Evolutionary conservation across 2,113 vertebrate genomes (phyloP).

Genomic region (human (Homo sapiens)): GRCh38 chr11:9342001-9342500

Average conservation of each 20-base stretch:
- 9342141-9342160: background rate
- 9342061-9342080: background rate
- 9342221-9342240: constrained; percentile 18
- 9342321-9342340: background rate
- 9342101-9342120: background rate
- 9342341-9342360: background rate
- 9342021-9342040: background rate
- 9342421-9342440: background rate
- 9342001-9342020: background rate
- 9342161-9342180: constrained; percentile 23
- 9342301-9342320: background rate
- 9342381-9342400: background rate
- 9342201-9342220: background rate
- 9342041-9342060: background rate
- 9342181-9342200: constrained; percentile 39
- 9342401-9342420: constrained; percentile 10
- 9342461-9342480: too few relatives aligned
- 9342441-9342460: too few relatives aligned
- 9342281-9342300: background rate
- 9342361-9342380: background rate
- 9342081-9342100: background rate
- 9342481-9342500: too few relatives aligned
- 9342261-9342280: background rate
- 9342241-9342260: background rate
- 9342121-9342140: background rate